These are phyloP conservation scores for Cancer borealis DNA, from an alignment of 2,888 invertebrate species.

Conservation along the genomic window DNA sequence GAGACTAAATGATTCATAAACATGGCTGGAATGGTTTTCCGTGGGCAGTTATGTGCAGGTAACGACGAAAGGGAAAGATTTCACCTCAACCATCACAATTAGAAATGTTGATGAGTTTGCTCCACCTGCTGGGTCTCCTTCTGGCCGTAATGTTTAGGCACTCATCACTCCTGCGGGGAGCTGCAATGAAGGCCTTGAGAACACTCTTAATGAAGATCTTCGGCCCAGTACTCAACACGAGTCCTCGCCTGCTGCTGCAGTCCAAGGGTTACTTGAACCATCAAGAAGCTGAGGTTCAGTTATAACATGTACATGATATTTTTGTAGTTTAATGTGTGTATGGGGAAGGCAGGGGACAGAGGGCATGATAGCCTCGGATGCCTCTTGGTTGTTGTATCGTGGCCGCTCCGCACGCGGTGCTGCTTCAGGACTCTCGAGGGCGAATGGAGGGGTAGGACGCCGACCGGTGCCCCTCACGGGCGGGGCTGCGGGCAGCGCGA, in stretches of 20 bases:
- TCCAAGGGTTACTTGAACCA: background rate
- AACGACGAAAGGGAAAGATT: conserved; percentile 35
- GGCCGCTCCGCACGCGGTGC: background rate
- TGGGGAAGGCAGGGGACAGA: background rate
- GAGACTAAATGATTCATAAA: conserved; percentile 55
- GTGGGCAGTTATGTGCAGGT: conserved; percentile 57
- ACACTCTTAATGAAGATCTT: background rate
- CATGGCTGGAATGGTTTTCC: conserved; percentile 32
- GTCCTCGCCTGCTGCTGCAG: background rate
- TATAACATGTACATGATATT: background rate
- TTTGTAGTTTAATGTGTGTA: background rate
- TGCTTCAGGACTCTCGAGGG: conserved; percentile 1
- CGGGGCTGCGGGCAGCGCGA: conserved; percentile 8
- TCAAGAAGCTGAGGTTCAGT: background rate
- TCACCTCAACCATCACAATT: conserved; percentile 42
- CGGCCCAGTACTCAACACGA: background rate
- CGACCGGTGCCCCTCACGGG: conserved; percentile 14
- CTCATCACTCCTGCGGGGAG: background rate
- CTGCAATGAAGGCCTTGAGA: background rate
- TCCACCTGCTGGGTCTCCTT: background rate
- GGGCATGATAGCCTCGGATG: background rate
- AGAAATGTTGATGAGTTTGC: conserved; percentile 2
- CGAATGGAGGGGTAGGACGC: background rate
- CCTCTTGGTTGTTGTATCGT: background rate
- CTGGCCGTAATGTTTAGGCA: background rate